Evolutionary conservation across 2,888 invertebrate genomes (phyloP), one percentile per base, ranked within the genome.

Genomic region (Microplitis deprimator): DNA sequence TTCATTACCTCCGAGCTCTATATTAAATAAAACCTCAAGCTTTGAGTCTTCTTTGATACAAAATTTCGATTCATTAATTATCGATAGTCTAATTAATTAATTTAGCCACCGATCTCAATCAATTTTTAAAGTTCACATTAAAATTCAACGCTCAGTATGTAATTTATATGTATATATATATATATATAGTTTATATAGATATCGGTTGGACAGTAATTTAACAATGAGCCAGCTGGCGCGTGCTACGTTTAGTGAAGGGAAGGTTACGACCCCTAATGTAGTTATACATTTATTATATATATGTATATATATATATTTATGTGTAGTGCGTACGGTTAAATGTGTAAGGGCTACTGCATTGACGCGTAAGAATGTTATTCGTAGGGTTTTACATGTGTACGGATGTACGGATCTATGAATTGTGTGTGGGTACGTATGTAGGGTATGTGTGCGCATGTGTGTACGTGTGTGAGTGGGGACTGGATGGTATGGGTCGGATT

Each of bases 191-290:
- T 13, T 70, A 74, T 83, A 85, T 82, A 86, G 88, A 89, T 87
- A 89, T 88, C 87, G 87, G 82, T 83, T 83, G 85, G 86, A 84
- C 85, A 84, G 88, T 88, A 89, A 89, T 89, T 88, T 88, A 88
- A 89, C 89, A 90, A 90, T 90, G 87, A 88, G 89, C 89, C 89
- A 90, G 89, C 89, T 89, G 89, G 89, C 89, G 89, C 89, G 89
- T 89, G 89, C 88, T 88, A 82, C 82, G 64, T 68, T 68, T 68
- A 38, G 62, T 39, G 6, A 82, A 81, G 85, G 85, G 84, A 86
- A 87, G 87, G 85, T 87, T 85, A 85, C 85, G 85, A 87, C 87
- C 89, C 88, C 88, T 88, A 87, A 89, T 88, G 85, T 88, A 88
- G 87, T 88, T 87, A 86, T 86, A 85, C 82, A 86, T 68, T 39